Base-by-base conservation (phyloP, 2,888 invertebrate genomes). In the Xylota sylvarum region DNA sequence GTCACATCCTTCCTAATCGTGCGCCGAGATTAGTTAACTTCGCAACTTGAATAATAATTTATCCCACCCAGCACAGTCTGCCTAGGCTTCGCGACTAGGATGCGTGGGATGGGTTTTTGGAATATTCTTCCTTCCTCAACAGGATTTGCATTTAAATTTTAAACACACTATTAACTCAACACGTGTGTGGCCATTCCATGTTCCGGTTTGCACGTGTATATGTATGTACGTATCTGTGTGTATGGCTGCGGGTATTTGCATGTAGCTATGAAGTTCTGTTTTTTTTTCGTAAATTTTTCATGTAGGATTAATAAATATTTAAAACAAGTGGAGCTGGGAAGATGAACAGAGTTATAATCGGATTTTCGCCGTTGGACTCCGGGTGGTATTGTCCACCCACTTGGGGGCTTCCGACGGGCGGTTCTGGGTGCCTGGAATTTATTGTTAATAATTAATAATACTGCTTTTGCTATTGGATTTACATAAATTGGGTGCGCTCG, bases 161-260 rank as follows among this genome's bases (percentile, higher is more conserved):
- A 85, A 85, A 85, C 65, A 85, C 70, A 65, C 80, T 85, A 85
- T 85, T 85, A 85, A 85, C 80, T 85, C 70, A 85, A 80, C 85
- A 85, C 80, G 85, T 80, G 85, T 70, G 76, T 62, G 48, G 46
- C 46, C 19, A n/a, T 50, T 52, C 50, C 32, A 30, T 46, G 56
- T 56, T 35, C n/a, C 55, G 56, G 19, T 17, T 12, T 17, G 4
- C 55, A 7, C 43, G 2, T 30, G 6, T 30, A 17, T 19, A 9
- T 14, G 6, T 6, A 35, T 10, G 30, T 27, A 17, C 10, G 40
- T 4, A 30, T 35, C 6, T 32, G 52, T 70, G 43, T 23, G 23
- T 23, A 3, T 1, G 23, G 23, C 2, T 23, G 23, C 3, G 23
- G 23, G 23, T 67, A 55, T 14, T 46, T 35, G 48, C 62, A 19